Evolutionary conservation across 2,113 vertebrate genomes (phyloP).

Genomic region (Tragelaphus strepsiceros): DNA sequence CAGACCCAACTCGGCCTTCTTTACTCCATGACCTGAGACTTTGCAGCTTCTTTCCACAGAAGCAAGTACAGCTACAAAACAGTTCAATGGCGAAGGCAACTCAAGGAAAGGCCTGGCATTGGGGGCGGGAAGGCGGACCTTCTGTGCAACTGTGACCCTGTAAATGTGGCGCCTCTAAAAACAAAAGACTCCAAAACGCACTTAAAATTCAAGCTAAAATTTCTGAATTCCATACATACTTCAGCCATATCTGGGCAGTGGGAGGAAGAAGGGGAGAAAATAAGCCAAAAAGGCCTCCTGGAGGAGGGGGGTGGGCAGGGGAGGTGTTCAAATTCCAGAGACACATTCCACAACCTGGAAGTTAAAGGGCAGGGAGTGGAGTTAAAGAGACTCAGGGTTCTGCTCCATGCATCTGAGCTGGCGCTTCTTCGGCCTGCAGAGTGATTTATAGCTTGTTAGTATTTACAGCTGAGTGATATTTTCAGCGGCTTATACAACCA

Average conservation of each 20-base stretch:
- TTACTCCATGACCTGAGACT: not conserved
- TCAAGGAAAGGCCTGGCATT: not conserved
- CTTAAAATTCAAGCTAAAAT: slow-evolving; percentile 36
- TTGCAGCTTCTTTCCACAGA: not conserved
- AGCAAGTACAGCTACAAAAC: not conserved
- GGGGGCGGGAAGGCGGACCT: not conserved
- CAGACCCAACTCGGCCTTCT: not conserved
- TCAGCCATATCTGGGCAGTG: slow-evolving; percentile 1
- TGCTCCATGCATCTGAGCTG: not conserved
- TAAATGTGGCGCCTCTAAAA: not conserved
- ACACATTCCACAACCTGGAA: slow-evolving; percentile 56
- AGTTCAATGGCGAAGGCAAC: not conserved
- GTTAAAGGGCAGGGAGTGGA: not conserved
- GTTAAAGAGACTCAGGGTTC: not conserved
- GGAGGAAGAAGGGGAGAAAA: slow-evolving; percentile 26
- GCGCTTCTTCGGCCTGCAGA: not conserved
- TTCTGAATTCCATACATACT: slow-evolving; percentile 54
- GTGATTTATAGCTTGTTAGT: not conserved
- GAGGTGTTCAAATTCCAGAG: slow-evolving; percentile 52
- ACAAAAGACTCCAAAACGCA: not conserved
- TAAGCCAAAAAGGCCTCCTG: slow-evolving; percentile 42
- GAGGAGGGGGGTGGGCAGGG: not conserved
- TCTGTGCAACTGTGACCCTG: not conserved
- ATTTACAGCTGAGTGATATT: not conserved
- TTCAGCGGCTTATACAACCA: not conserved